Percentiles rank a stretch among this genome's conserved stretches.
phyloP scores from a whole-genome alignment of 1,140 invertebrate species.

The Drusus annulatus region DNA sequence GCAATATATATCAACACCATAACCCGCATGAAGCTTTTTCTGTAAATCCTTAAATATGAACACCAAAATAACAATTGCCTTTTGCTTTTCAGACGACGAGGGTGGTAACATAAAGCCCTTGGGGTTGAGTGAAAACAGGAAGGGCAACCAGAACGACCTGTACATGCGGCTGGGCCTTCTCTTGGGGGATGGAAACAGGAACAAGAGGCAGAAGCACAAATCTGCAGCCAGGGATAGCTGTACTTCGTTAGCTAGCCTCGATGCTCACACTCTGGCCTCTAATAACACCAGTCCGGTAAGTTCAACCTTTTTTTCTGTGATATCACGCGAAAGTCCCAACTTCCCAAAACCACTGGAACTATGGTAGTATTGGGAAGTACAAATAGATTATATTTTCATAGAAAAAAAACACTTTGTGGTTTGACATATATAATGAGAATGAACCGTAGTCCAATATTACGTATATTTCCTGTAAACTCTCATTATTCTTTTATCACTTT shows the following conservation, averaged over 20 bases:
- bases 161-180: slow-evolving; percentile 89
- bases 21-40: too few species aligned
- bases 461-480: too few species aligned
- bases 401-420: too few species aligned
- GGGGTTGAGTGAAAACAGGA: slow-evolving; percentile 68
- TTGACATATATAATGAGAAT: too few species aligned
- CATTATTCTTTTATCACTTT: too few species aligned
- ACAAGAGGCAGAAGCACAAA: slow-evolving; percentile 63
- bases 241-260: slow-evolving; percentile 82
- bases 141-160: slow-evolving; percentile 82
- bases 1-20: too few species aligned
- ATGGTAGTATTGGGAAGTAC: too few species aligned
- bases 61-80: slow-evolving; percentile 4
- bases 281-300: slow-evolving; percentile 87
- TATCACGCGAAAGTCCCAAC: too few species aligned
- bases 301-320: not conserved
- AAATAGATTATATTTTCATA: too few species aligned
- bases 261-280: slow-evolving; percentile 79
- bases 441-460: too few species aligned
- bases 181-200: slow-evolving; percentile 78
- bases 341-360: too few species aligned
- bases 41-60: too few species aligned
- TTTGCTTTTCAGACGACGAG: slow-evolving; percentile 76
- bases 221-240: slow-evolving; percentile 66
- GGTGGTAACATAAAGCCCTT: slow-evolving; percentile 77